A percentile compares a stretch with the other conserved stretches of the same genome.
These are phyloP conservation scores for Reinhardtius hippoglossoides DNA, from an alignment of 2,113 vertebrate species.

Conservation along the genomic window DNA sequence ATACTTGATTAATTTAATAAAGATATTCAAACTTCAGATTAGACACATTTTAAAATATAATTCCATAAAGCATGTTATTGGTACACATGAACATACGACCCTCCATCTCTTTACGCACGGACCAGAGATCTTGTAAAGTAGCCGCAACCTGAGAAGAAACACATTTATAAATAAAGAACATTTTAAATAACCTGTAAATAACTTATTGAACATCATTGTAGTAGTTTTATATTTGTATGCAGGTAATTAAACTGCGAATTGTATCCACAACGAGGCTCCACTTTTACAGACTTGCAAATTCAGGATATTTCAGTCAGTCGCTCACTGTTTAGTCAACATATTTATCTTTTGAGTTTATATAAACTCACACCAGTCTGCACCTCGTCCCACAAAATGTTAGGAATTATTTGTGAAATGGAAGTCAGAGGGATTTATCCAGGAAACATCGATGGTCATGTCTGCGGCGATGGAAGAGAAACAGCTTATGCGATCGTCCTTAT, in stretches of 20 bases:
- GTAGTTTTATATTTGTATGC: background rate
- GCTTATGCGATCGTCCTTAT: background rate
- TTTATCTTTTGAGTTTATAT: background rate
- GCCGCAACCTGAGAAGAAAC: conserved; percentile 1
- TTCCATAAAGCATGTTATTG: conserved; percentile 17
- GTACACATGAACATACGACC: background rate
- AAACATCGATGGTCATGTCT: background rate
- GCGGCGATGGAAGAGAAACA: background rate
- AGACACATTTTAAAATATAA: background rate
- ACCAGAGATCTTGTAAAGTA: conserved; percentile 33
- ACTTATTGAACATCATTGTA: conserved; percentile 8
- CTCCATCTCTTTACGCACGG: conserved; percentile 26
- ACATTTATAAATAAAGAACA: conserved; percentile 50
- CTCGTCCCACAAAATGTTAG: background rate
- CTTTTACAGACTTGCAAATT: background rate
- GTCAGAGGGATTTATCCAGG: background rate
- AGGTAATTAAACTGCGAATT: background rate
- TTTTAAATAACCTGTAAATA: background rate
- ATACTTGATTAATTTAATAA: conserved; percentile 11
- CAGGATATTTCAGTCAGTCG: background rate
- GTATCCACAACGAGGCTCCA: background rate
- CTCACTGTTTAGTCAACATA: background rate
- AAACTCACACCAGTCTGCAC: background rate
- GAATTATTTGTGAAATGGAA: background rate
- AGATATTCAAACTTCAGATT: background rate